Percentiles rank a stretch among this genome's conserved stretches.
Evolutionary conservation across 2,888 invertebrate genomes (phyloP).

Genomic region (Tromatobia lineatoria): DNA sequence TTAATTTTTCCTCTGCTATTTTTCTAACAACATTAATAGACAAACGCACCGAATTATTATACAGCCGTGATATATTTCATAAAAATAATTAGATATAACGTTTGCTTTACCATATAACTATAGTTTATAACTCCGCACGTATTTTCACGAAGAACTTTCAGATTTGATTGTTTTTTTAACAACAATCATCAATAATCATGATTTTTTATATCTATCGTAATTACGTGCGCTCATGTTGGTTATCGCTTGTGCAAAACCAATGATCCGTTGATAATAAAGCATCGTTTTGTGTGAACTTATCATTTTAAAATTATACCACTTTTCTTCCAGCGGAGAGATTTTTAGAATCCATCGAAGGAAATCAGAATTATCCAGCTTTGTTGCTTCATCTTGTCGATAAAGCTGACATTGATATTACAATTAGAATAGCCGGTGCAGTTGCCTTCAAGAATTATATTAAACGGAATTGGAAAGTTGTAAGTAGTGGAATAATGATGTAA

Average conservation of each 20-base stretch:
- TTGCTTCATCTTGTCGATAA: constrained; percentile 95
- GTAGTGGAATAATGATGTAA: constrained; percentile 78
- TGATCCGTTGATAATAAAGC: not conserved
- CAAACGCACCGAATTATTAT: too few relatives aligned
- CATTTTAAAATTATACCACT: constrained; percentile 45
- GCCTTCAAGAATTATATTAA: constrained; percentile 99
- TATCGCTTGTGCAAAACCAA: not conserved
- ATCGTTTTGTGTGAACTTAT: constrained; percentile 50
- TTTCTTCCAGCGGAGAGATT: constrained; percentile 94
- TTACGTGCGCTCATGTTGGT: too few relatives aligned
- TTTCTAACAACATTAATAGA: not conserved
- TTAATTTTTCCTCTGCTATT: constrained; percentile 1
- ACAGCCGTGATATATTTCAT: too few relatives aligned
- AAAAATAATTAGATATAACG: too few relatives aligned
- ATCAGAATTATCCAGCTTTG: constrained; percentile 95
- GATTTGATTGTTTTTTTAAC: too few relatives aligned
- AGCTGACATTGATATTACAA: constrained; percentile 91
- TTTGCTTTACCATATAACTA: too few relatives aligned
- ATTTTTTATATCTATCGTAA: too few relatives aligned
- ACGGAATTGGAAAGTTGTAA: constrained; percentile 96
- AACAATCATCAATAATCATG: too few relatives aligned
- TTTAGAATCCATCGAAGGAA: constrained; percentile 95
- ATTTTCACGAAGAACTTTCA: too few relatives aligned
- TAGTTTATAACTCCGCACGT: too few relatives aligned
- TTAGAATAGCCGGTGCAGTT: constrained; percentile 96